Evolutionary conservation across 2,113 vertebrate species (phyloP).

Genomic region (Tautogolabrus adspersus): DNA sequence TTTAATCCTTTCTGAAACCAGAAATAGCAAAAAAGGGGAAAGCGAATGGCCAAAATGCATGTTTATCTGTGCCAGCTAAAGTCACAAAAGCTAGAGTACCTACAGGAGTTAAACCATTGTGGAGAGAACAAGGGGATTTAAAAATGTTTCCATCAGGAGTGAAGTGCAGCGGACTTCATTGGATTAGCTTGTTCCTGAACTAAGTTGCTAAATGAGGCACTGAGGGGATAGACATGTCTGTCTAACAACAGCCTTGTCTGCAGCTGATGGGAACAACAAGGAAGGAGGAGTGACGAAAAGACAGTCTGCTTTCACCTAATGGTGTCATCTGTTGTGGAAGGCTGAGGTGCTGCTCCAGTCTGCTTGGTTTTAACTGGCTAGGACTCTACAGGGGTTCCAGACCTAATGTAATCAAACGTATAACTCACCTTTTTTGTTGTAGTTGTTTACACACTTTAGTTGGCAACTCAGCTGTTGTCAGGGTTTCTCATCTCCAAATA

Average conservation of each 20-base stretch:
- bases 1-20: neutral
- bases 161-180: constrained; percentile 3
- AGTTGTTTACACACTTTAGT: constrained; percentile 52
- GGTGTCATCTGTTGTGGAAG: constrained; percentile 63
- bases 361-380: constrained; percentile 31
- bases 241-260: constrained; percentile 56
- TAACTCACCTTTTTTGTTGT: constrained; percentile 26
- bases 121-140: too few species aligned
- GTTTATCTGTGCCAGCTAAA: too few species aligned
- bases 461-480: constrained; percentile 42
- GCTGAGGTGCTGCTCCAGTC: constrained; percentile 16
- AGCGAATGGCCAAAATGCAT: too few species aligned
- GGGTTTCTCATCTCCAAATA: constrained; percentile 35
- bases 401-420: constrained; percentile 37
- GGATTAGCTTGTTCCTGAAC: constrained; percentile 28
- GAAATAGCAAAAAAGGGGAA: too few species aligned
- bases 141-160: neutral
- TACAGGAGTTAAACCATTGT: too few species aligned
- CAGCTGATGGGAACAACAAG: constrained; percentile 35
- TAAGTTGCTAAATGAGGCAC: constrained; percentile 56
- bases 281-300: constrained; percentile 46
- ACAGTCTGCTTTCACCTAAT: constrained; percentile 66
- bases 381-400: constrained; percentile 45
- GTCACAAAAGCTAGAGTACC: too few species aligned
- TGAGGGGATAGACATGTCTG: constrained; percentile 49